These are phyloP conservation scores for Syritta pipiens DNA, from an alignment of 2,888 invertebrate genomes.

Conservation along the genomic window DNA sequence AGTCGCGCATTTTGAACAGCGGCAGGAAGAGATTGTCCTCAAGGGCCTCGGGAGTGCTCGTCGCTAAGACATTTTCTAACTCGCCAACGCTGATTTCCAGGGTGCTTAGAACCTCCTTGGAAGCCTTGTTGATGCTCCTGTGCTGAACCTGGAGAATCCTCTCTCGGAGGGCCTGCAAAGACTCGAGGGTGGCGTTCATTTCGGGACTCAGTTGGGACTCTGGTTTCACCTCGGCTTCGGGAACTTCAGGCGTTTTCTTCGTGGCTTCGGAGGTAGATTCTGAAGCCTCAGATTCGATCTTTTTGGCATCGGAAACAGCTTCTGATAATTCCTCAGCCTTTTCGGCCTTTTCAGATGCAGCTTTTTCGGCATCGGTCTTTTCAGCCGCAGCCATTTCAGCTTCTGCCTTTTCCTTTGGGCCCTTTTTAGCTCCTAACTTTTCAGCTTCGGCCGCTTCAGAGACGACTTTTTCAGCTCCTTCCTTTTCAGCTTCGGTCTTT, in stretches of 20 bases:
- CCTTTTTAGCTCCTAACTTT: too few species aligned
- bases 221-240: neutral
- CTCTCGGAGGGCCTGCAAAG: slow-evolving; percentile 29
- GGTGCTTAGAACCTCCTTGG: slow-evolving; percentile 62
- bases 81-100: slow-evolving; percentile 67
- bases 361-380: slow-evolving; percentile 7
- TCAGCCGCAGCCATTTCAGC: too few species aligned
- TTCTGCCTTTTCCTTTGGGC: too few species aligned
- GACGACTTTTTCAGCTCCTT: too few species aligned
- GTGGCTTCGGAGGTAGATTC: neutral
- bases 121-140: slow-evolving; percentile 30
- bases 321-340: slow-evolving; percentile 37
- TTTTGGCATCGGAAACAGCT: slow-evolving; percentile 4
- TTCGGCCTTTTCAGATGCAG: slow-evolving; percentile 19
- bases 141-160: slow-evolving; percentile 22
- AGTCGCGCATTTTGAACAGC: slow-evolving; percentile 72
- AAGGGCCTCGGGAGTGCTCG: slow-evolving; percentile 37
- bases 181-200: slow-evolving; percentile 26
- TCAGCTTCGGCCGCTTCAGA: too few species aligned
- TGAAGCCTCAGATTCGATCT: neutral
- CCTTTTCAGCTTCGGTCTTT: too few species aligned
- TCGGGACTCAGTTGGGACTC: slow-evolving; percentile 13
- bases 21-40: slow-evolving; percentile 72
- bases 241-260: neutral
- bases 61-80: slow-evolving; percentile 61